These are phyloP conservation scores for Azemiops feae DNA, from an alignment of 2,113 vertebrate species.

Conservation along the genomic window DNA sequence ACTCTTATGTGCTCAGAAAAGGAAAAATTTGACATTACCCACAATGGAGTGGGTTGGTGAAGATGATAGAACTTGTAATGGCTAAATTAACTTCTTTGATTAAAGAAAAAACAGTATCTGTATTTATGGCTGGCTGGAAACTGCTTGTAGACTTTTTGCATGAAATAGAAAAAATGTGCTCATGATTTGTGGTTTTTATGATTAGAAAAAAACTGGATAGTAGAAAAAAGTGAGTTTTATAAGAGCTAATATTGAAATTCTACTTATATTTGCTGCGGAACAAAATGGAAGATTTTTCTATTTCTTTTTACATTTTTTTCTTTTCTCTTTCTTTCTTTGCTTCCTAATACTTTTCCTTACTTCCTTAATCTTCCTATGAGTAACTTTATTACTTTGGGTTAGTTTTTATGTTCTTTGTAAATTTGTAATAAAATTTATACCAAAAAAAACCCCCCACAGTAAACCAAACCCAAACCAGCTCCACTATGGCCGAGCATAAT, in stretches of 20 bases:
- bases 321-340: not conserved
- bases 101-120: not conserved
- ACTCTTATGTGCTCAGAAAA: too few relatives aligned
- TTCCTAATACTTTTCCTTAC: not conserved
- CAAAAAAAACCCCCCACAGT: not conserved
- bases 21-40: not conserved
- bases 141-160: not conserved
- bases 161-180: not conserved
- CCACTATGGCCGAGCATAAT: not conserved
- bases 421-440: not conserved
- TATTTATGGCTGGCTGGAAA: not conserved
- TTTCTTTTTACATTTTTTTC: not conserved
- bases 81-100: not conserved
- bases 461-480: not conserved
- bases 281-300: not conserved
- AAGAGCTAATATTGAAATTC: not conserved
- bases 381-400: not conserved
- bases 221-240: not conserved
- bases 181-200: not conserved
- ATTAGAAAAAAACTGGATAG: not conserved
- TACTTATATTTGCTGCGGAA: not conserved
- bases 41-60: not conserved
- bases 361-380: not conserved
- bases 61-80: not conserved
- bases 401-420: not conserved